Evolutionary conservation across 2,888 invertebrate genomes (phyloP), one percentile per base, ranked within the genome.

Genomic region (Ypsolopha scabrella): DNA sequence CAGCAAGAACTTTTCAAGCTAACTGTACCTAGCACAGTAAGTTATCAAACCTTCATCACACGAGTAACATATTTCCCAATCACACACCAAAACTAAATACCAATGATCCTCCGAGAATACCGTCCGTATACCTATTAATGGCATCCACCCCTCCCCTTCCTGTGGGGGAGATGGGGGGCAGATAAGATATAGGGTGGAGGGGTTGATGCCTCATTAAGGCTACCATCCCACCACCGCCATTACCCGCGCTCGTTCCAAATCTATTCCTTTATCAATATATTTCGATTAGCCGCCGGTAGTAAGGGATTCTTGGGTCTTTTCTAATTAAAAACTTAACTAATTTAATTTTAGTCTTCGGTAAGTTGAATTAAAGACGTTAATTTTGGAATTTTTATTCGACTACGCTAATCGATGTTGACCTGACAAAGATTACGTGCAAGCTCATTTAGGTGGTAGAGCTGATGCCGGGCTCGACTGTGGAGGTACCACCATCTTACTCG

Each of bases 241-340:
- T 65, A 60, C 60, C 44, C 41, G 39, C 56, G 57, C 55, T 54
- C 61, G 55, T 60, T 66, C 60, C 56, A 54, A 65, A 63, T 65
- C 67, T 65, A 66, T 68, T 64, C 65, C 61, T 38, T 75, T 75
- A 80, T 80, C 79, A 79, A 79, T 80, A 80, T 68, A 67, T 75
- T 75, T 72, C 79, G 76, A 79, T 81, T 81, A 76, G 67, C 55
- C 50, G 53, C 54, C 58, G 57, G 60, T 60, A 62, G 58, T 52
- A 44, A 14, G 36, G 48, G 34, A 48, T 53, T 46, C 47, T 54
- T 4, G 47, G 7, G 38, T 14, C 39, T 47, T 48, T 52, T 50
- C 50, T 41, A 47, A 47, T 53, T 51, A 38, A 38, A 47, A 50
- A 50, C 24, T 35, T 48, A 45, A 44, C 50, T 52, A 50, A 54